These are phyloP conservation scores for Leptobrachium leishanense DNA, from an alignment of 2,113 vertebrate species.

Conservation along the genomic window DNA sequence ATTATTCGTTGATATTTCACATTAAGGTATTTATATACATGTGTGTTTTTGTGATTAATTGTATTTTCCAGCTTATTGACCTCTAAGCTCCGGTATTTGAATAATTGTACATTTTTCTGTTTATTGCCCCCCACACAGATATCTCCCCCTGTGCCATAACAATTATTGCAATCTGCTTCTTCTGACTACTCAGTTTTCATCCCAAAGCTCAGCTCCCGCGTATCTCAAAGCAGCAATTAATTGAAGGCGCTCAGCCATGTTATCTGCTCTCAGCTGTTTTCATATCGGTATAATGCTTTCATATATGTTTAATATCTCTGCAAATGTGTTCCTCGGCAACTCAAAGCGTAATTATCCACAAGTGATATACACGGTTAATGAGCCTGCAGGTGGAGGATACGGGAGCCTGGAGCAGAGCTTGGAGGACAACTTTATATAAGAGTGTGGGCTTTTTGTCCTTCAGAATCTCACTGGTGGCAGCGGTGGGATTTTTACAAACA, in stretches of 20 bases:
- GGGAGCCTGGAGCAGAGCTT: neutral
- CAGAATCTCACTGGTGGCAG: too few relatives aligned
- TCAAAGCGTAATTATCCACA: neutral
- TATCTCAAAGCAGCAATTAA: slow-evolving; percentile 12
- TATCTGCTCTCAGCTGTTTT: slow-evolving; percentile 21
- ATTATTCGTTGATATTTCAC: too few relatives aligned
- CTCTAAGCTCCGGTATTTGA: too few relatives aligned
- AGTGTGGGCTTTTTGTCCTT: too few relatives aligned
- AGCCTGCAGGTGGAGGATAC: neutral
- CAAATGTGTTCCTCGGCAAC: neutral
- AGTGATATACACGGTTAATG: neutral
- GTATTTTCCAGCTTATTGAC: too few relatives aligned
- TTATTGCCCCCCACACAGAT: neutral
- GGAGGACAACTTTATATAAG: neutral
- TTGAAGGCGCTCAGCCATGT: slow-evolving; percentile 15
- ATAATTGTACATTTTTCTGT: too few relatives aligned
- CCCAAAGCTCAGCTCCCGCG: neutral
- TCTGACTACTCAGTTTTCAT: neutral
- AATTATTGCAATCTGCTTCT: neutral
- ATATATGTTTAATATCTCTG: slow-evolving; percentile 14
- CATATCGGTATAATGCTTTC: slow-evolving; percentile 18
- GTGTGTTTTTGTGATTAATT: too few relatives aligned
- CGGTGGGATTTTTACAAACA: too few relatives aligned
- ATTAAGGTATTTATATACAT: too few relatives aligned
- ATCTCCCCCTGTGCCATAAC: neutral